phyloP scores from a whole-genome alignment of 2,888 invertebrate genomes.

The Ophraella communa region DNA sequence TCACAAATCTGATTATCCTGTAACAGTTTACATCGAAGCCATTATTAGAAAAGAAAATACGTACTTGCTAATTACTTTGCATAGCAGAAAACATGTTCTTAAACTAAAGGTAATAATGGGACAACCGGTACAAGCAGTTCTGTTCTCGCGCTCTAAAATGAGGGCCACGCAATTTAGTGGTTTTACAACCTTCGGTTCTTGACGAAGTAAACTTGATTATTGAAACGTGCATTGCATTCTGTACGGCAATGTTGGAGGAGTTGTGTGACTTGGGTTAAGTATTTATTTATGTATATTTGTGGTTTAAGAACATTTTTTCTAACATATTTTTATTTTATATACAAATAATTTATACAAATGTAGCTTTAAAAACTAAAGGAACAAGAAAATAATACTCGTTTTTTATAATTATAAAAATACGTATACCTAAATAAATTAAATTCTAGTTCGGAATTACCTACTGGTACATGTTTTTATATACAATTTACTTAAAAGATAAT shows the following conservation, averaged over 20 bases:
- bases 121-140: too few relatives aligned
- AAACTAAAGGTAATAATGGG: neutral
- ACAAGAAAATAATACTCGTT: neutral
- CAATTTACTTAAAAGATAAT: conserved; percentile 27
- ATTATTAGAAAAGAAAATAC: neutral
- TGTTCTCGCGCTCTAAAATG: too few relatives aligned
- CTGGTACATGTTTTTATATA: conserved; percentile 19
- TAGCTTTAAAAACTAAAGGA: neutral
- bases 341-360: neutral
- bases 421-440: too few relatives aligned
- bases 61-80: neutral
- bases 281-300: neutral
- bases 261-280: neutral
- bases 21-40: conserved; percentile 10
- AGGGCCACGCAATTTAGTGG: too few relatives aligned
- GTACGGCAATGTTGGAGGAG: neutral
- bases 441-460: conserved; percentile 10
- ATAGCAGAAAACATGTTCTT: neutral
- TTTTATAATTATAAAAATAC: conserved; percentile 18
- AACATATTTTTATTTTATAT: neutral
- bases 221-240: neutral
- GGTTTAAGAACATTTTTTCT: neutral
- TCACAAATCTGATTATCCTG: conserved; percentile 18
- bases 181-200: neutral
- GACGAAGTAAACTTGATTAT: neutral